Evolutionary conservation across 2,113 vertebrate genomes (phyloP).

Genomic region (Lepus americanus): DNA sequence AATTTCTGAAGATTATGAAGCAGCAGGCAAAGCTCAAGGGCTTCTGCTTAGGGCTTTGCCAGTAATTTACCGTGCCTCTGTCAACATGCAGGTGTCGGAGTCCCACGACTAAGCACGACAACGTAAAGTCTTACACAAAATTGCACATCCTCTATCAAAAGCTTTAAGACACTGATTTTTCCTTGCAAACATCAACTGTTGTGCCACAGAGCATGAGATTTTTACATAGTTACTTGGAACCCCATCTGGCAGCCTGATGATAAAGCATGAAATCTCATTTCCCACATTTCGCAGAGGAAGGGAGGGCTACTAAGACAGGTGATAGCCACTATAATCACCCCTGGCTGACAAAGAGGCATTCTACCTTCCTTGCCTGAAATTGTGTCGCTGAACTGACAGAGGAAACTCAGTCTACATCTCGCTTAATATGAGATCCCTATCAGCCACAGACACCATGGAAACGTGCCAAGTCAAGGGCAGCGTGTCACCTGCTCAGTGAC

Average conservation of each 20-base stretch:
- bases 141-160: conserved; percentile 50
- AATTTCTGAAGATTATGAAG: background rate
- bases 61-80: conserved; percentile 42
- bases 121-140: conserved; percentile 43
- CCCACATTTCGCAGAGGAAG: conserved; percentile 58
- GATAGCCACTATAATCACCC: conserved; percentile 67
- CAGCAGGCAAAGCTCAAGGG: conserved; percentile 40
- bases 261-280: conserved; percentile 64
- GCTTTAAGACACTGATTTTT: conserved; percentile 26
- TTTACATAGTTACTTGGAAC: conserved; percentile 60
- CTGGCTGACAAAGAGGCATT: conserved; percentile 27
- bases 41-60: conserved; percentile 27
- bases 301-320: conserved; percentile 33
- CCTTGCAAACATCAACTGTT: conserved; percentile 57
- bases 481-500: conserved; percentile 76
- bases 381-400: conserved; percentile 72
- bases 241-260: conserved; percentile 56
- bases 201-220: conserved; percentile 63
- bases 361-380: conserved; percentile 71
- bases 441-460: conserved; percentile 70
- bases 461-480: conserved; percentile 65
- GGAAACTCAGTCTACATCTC: conserved; percentile 72
- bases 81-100: conserved; percentile 42
- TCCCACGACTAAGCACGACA: conserved; percentile 54
- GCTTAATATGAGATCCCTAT: conserved; percentile 60